Percentiles rank a stretch among this genome's conserved stretches.
Evolutionary conservation across 1,140 invertebrate genomes (phyloP).

Genomic region (Leptinotarsa texana): DNA sequence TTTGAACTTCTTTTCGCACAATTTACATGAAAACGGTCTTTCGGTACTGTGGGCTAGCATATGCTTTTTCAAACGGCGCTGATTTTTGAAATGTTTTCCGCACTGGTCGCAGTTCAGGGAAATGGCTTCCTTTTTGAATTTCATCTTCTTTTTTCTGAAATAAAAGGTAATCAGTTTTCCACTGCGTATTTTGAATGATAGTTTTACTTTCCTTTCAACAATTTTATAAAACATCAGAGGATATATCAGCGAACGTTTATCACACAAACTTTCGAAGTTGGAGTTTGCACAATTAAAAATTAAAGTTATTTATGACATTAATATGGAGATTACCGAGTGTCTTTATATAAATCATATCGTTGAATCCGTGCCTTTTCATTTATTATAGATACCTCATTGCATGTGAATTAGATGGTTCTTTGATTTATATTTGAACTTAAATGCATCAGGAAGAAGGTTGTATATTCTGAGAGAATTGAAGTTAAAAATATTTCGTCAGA

Average conservation of each 20-base stretch:
- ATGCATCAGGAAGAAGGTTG: too few relatives aligned
- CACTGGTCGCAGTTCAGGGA: conserved; percentile 21
- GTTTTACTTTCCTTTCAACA: conserved; percentile 33
- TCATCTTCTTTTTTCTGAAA: conserved; percentile 44
- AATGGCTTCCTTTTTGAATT: conserved; percentile 40
- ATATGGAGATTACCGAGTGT: too few relatives aligned
- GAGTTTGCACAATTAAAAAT: background rate
- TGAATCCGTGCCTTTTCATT: too few relatives aligned
- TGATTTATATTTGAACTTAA: too few relatives aligned
- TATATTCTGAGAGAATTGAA: too few relatives aligned
- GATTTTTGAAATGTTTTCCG: conserved; percentile 29
- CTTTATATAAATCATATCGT: too few relatives aligned
- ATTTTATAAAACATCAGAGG: conserved; percentile 57
- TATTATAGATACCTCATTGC: too few relatives aligned
- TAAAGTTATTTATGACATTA: background rate
- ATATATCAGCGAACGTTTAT: too few relatives aligned
- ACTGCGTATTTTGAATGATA: conserved; percentile 29
- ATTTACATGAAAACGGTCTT: conserved; percentile 35
- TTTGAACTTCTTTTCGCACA: conserved; percentile 47
- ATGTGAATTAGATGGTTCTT: too few relatives aligned
- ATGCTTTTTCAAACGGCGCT: conserved; percentile 29
- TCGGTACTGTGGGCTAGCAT: conserved; percentile 25
- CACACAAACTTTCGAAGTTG: too few relatives aligned
- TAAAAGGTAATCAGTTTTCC: conserved; percentile 34
- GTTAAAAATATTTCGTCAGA: too few relatives aligned